A percentile compares a stretch with the other conserved stretches of the same genome.
Conservation (phyloP, 23 tunicate species). For the Botrylloides violaceus region DNA sequence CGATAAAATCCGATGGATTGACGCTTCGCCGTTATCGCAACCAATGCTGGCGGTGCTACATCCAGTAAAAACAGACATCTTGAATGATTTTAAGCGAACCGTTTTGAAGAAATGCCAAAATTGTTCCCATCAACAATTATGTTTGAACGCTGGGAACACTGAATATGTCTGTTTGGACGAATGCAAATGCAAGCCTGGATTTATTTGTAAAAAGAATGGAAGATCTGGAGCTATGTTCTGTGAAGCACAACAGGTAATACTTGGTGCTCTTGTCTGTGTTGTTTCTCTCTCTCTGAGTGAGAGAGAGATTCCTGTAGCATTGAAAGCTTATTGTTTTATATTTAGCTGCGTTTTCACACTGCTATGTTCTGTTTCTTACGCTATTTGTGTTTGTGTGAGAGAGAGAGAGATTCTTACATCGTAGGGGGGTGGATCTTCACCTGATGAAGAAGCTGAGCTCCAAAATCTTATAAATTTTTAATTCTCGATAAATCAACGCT, state of each 20-base stretch:
- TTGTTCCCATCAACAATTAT: conserved; percentile 2
- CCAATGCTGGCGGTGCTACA: background rate
- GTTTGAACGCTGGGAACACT: background rate
- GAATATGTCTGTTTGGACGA: conserved; percentile 12
- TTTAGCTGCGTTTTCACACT: too few relatives aligned
- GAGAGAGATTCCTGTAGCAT: background rate
- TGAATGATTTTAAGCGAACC: background rate
- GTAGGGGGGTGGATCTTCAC: too few relatives aligned
- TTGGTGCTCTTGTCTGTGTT: background rate
- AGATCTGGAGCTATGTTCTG: background rate
- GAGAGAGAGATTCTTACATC: too few relatives aligned
- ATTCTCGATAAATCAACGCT: too few relatives aligned
- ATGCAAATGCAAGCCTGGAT: conserved; percentile 3
- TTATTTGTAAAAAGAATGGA: background rate
- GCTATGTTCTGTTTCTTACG: too few relatives aligned
- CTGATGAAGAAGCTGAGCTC: too few relatives aligned
- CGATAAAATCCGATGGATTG: conserved; percentile 5
- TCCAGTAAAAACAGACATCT: background rate
- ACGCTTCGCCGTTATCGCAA: background rate
- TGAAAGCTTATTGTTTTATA: too few relatives aligned
- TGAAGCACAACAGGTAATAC: background rate
- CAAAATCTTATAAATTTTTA: too few relatives aligned
- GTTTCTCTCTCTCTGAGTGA: background rate
- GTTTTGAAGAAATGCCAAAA: background rate
- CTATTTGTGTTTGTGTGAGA: too few relatives aligned